phyloP scores from a whole-genome alignment of 2,797 vertebrate genomes.

The Leptodactylus fallax region DNA sequence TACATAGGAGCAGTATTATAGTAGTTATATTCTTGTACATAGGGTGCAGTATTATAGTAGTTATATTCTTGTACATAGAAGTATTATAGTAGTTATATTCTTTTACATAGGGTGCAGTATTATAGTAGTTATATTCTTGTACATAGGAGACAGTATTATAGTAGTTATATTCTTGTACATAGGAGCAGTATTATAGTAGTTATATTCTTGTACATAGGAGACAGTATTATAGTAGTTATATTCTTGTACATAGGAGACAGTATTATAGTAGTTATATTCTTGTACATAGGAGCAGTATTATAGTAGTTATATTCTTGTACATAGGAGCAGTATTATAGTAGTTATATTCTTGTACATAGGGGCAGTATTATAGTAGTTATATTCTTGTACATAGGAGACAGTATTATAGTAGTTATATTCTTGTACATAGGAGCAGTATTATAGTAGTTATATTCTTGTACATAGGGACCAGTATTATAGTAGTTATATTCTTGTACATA shows the following conservation, averaged over 20 bases:
- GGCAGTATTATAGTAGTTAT: conserved; percentile 9
- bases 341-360: conserved; percentile 2
- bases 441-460: conserved; percentile 4
- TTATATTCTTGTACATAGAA: conserved; percentile 7
- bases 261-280: conserved; percentile 16
- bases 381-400: conserved; percentile 2
- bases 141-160: background rate
- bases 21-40: conserved; percentile 1
- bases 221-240: conserved; percentile 8
- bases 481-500: background rate
- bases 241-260: conserved; percentile 13
- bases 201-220: conserved; percentile 6
- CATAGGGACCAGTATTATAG: background rate
- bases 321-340: conserved; percentile 3
- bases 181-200: conserved; percentile 10
- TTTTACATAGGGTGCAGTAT: background rate
- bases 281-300: conserved; percentile 4
- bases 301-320: conserved; percentile 1
- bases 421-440: background rate
- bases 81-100: conserved; percentile 15
- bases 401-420: conserved; percentile 4
- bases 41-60: conserved; percentile 3
- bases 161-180: conserved; percentile 2
- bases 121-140: conserved; percentile 9
- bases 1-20: background rate